phyloP scores from a whole-genome alignment of 2,113 vertebrate genomes.

The Apteryx mantelli region DNA sequence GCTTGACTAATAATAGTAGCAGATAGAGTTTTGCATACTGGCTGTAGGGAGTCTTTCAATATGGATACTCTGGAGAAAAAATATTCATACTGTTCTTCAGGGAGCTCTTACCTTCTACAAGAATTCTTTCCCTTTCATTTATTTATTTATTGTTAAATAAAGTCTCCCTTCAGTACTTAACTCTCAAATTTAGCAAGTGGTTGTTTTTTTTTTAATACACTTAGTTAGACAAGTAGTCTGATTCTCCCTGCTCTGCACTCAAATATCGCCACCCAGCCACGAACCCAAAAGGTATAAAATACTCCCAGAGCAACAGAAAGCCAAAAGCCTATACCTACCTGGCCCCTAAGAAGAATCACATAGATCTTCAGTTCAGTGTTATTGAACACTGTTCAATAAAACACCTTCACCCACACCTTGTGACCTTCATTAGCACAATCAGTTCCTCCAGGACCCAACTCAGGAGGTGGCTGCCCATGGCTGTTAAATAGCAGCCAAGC shows the following conservation, averaged over 20 bases:
- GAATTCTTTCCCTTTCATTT: no score
- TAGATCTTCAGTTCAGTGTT: no score
- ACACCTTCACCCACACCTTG: rapidly evolving
- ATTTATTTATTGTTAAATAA: background rate
- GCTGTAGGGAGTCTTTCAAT: background rate
- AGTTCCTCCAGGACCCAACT: rapidly evolving
- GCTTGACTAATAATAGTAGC: rapidly evolving
- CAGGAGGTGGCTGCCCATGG: background rate
- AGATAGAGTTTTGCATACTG: background rate
- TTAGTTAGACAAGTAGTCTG: background rate
- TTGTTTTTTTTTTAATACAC: background rate
- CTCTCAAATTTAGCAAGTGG: background rate
- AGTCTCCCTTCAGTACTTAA: background rate
- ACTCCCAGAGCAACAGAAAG: background rate
- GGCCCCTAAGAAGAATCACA: background rate
- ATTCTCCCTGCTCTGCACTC: background rate
- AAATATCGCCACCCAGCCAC: background rate
- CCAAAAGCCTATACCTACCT: background rate
- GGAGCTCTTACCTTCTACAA: background rate
- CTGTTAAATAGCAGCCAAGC: background rate
- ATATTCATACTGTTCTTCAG: background rate
- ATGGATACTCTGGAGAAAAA: background rate
- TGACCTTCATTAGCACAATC: rapidly evolving
- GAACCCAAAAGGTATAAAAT: background rate
- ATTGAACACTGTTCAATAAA: background rate